Base-by-base conservation (phyloP, 2,888 invertebrate genomes). In the Calliphora vomitoria region DNA sequence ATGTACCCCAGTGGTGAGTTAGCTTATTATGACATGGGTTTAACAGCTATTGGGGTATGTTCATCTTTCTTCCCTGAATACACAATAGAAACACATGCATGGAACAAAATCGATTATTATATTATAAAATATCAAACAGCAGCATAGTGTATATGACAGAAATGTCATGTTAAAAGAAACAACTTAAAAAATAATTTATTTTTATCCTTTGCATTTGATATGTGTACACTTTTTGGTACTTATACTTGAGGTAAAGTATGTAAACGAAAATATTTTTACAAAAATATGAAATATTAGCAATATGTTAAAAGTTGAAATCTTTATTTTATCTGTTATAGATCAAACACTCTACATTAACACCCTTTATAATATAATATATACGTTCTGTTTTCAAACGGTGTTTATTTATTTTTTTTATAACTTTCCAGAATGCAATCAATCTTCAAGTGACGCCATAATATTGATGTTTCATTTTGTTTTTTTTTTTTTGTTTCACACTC, bases 391-490 rank as follows among this genome's bases (percentile, higher is more conserved):
- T 11, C 38, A 80, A 10, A 55, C 64, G 72, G 64, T 81, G 72
- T 64, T 31, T 41, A 55, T 44, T n/a, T 76, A 50, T 75, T 6
- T 68, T 38, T 38, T 13, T 35, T 60, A 18, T 31, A 53, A 82
- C 13, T 64, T 58, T 55, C 35, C 4, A 15, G 64, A 81, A 74
- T 74, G 81, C 72, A 82, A 82, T 82, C 81, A 82, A 82, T 82
- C 81, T 74, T 82, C 38, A 66, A 71, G 66, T 82, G 74, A 82
- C 74, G 74, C 74, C 47, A 55, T 74, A 68, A 74, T 82, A 74
- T 82, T 74, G 81, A 82, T 82, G 66, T 74, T 58, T 55, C 62
- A 47, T 69, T 55, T 44, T 3, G 13, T 25, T 20, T 47, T 25
- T 25, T 25, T 25, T 25, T 25, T 25, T 25, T 25, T 25, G 6